These are phyloP conservation scores for Chauna torquata DNA, from an alignment of 2,113 vertebrate genomes.

Conservation along the genomic window DNA sequence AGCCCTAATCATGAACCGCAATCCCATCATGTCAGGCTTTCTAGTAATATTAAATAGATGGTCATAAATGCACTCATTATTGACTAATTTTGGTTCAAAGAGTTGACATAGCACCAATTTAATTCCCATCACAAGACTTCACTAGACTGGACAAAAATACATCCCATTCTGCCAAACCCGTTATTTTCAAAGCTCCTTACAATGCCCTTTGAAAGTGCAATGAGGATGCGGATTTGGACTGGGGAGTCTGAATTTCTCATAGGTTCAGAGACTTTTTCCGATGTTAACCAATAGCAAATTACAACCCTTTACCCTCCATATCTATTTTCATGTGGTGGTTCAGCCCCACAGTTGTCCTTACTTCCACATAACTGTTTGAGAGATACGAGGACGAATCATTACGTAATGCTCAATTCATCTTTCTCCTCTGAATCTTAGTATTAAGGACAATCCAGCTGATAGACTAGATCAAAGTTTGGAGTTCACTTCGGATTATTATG, in stretches of 20 bases:
- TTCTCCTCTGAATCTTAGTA: not conserved
- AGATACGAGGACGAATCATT: not conserved
- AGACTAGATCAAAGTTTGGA: not conserved
- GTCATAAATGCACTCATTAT: conserved; percentile 11
- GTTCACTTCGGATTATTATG: not conserved
- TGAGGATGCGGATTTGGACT: not conserved
- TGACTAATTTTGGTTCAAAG: conserved; percentile 35
- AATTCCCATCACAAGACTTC: conserved; percentile 34
- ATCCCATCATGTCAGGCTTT: not conserved
- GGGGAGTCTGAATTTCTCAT: not conserved
- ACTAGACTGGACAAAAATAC: conserved; percentile 1
- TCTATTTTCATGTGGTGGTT: not conserved
- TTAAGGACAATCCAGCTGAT: not conserved
- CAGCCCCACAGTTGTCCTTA: not conserved
- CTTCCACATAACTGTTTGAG: not conserved
- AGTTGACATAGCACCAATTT: conserved; percentile 19
- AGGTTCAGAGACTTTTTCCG: not conserved
- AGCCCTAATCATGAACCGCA: not conserved
- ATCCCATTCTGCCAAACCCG: conserved; percentile 9
- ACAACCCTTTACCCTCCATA: not conserved
- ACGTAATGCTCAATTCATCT: not conserved
- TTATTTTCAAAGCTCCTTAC: not conserved
- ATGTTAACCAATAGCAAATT: not conserved
- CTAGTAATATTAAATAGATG: not conserved
- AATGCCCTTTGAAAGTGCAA: not conserved